Evolutionary conservation across 2,888 invertebrate species (phyloP).

Genomic region (Pogonocherus hispidulus): DNA sequence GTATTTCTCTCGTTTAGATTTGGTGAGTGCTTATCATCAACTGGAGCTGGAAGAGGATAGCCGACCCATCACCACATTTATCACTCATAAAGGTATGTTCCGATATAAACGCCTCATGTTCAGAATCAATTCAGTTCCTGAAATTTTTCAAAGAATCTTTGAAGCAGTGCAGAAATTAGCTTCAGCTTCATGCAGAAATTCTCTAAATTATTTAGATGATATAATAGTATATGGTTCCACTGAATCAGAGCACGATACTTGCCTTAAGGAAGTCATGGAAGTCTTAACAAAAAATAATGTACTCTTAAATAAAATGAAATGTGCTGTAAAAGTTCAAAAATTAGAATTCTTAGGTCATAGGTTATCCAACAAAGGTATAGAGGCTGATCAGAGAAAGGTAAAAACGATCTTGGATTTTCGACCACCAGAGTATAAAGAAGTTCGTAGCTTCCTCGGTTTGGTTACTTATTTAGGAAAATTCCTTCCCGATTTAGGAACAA

Average conservation of each 20-base stretch:
- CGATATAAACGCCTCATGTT: too few species aligned
- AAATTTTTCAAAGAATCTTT: too few species aligned
- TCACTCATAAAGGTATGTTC: too few species aligned
- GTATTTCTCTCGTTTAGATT: too few species aligned
- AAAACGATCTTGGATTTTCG: constrained; percentile 41
- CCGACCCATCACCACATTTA: too few species aligned
- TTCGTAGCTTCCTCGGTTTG: constrained; percentile 48
- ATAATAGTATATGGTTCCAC: constrained; percentile 22
- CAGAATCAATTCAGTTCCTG: too few species aligned
- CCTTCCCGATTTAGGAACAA: constrained; percentile 33
- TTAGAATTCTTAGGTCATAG: not conserved
- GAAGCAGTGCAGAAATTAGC: too few species aligned
- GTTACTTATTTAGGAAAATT: constrained; percentile 47
- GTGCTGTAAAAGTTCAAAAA: not conserved
- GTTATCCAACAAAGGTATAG: not conserved
- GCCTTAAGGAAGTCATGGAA: not conserved
- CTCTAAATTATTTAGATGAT: constrained; percentile 23
- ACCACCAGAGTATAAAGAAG: constrained; percentile 49
- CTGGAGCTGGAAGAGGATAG: too few species aligned
- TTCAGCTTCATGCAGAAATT: not conserved
- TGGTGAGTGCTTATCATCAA: too few species aligned
- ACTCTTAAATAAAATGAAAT: not conserved
- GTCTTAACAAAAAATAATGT: not conserved
- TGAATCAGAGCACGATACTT: constrained; percentile 14
- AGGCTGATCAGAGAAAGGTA: constrained; percentile 11